These are phyloP conservation scores for Zaprionus vittiger DNA, from an alignment of 1,140 invertebrate species.

Conservation along the genomic window DNA sequence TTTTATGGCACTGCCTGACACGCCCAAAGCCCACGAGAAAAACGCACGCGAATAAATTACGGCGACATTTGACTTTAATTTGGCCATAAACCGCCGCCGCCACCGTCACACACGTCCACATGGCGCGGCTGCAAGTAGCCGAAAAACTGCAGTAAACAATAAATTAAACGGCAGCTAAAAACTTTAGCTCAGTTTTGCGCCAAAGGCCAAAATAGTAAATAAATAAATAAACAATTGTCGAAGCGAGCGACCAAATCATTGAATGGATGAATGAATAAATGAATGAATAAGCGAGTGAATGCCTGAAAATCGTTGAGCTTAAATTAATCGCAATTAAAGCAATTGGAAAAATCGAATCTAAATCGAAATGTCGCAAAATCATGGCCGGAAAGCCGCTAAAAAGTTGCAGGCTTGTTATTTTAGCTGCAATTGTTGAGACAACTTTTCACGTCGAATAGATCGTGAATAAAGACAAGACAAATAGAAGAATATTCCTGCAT, in stretches of 20 bases:
- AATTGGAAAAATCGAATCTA: slow-evolving; percentile 27
- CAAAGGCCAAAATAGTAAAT: slow-evolving; percentile 16
- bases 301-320: slow-evolving; percentile 47
- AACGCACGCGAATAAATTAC: slow-evolving; percentile 43
- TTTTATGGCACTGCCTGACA: slow-evolving; percentile 3
- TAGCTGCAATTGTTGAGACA: background rate
- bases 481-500: background rate
- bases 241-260: slow-evolving; percentile 3
- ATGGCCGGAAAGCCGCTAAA: background rate
- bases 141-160: slow-evolving; percentile 38
- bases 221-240: slow-evolving; percentile 52
- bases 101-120: background rate
- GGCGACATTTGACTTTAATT: slow-evolving; percentile 70
- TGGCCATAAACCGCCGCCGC: slow-evolving; percentile 61
- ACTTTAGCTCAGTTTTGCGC: slow-evolving; percentile 25
- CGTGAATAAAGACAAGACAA: background rate
- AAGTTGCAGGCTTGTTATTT: background rate
- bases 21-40: background rate
- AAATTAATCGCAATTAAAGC: slow-evolving; percentile 62
- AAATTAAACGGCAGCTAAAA: slow-evolving; percentile 50
- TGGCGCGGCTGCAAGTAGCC: slow-evolving; percentile 9
- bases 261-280: background rate
- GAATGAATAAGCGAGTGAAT: slow-evolving; percentile 32
- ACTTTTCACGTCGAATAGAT: background rate
- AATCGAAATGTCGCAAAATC: background rate